Evolutionary conservation across 2,797 vertebrate genomes (phyloP).

Genomic region (Psittacula echo): DNA sequence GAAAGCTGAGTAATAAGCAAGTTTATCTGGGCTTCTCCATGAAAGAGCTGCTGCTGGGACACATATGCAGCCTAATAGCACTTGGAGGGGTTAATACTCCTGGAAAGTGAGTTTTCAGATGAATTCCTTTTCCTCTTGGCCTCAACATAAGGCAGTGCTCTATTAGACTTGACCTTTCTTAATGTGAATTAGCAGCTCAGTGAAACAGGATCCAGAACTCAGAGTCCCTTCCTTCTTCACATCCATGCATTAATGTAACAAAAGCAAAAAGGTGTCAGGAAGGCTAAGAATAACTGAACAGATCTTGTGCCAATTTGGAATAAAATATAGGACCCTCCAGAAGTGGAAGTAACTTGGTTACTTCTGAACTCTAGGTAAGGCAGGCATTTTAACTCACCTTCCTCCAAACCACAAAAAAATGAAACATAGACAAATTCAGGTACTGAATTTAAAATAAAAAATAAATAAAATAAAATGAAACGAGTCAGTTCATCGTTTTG

Average conservation of each 20-base stretch:
- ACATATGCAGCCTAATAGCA: not conserved
- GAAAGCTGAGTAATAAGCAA: slow-evolving; percentile 27
- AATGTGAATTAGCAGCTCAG: slow-evolving; percentile 63
- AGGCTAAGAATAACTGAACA: slow-evolving; percentile 71
- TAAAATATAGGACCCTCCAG: slow-evolving; percentile 67
- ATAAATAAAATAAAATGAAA: slow-evolving; percentile 37
- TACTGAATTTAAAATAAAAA: slow-evolving; percentile 48
- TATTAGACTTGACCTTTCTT: slow-evolving; percentile 69
- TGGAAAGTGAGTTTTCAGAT: slow-evolving; percentile 55
- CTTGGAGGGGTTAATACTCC: slow-evolving; percentile 62
- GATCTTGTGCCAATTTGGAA: slow-evolving; percentile 67
- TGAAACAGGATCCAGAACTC: slow-evolving; percentile 60
- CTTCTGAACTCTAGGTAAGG: slow-evolving; percentile 55
- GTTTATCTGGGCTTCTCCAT: slow-evolving; percentile 34
- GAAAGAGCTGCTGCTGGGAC: not conserved
- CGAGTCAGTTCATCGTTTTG: slow-evolving; percentile 8
- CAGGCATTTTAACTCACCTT: slow-evolving; percentile 36
- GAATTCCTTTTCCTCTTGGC: slow-evolving; percentile 63
- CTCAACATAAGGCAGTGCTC: slow-evolving; percentile 58
- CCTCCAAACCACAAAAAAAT: slow-evolving; percentile 15
- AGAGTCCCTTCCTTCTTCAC: slow-evolving; percentile 56
- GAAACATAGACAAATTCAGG: slow-evolving; percentile 10
- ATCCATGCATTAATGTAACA: slow-evolving; percentile 70
- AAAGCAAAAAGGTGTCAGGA: slow-evolving; percentile 71
- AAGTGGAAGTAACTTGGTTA: slow-evolving; percentile 59